phyloP scores from a whole-genome alignment of 2,113 vertebrate species.

The Lasiurus borealis region DNA sequence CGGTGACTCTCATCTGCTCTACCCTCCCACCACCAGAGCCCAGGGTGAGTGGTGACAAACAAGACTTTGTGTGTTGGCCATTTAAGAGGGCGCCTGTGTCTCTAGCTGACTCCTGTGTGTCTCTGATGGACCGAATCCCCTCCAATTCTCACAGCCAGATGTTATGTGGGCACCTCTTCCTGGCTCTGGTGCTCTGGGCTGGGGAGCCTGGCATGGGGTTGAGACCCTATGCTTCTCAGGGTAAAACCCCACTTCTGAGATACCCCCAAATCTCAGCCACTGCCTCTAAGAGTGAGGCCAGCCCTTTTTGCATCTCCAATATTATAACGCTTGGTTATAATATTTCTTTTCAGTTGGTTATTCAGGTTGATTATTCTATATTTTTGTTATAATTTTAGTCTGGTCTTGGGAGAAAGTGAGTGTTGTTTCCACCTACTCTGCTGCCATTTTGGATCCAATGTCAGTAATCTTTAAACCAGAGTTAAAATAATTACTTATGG shows the following conservation, averaged over 20 bases:
- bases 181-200: neutral
- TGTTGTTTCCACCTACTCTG: neutral
- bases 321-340: neutral
- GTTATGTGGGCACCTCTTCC: neutral
- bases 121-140: neutral
- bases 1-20: neutral
- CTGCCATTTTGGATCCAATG: neutral
- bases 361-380: no score
- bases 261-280: neutral
- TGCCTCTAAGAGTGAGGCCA: neutral
- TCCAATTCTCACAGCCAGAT: neutral
- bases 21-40: neutral
- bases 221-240: neutral
- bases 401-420: neutral
- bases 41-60: neutral
- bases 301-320: neutral
- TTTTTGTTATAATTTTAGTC: neutral
- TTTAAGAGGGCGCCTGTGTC: neutral
- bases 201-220: neutral
- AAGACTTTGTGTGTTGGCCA: neutral
- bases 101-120: neutral
- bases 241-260: neutral
- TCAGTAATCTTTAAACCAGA: neutral
- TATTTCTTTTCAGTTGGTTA: neutral
- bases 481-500: constrained; percentile 28